Conservation (phyloP, 1,140 invertebrate genomes). For the Sesamia nonagrioides region DNA sequence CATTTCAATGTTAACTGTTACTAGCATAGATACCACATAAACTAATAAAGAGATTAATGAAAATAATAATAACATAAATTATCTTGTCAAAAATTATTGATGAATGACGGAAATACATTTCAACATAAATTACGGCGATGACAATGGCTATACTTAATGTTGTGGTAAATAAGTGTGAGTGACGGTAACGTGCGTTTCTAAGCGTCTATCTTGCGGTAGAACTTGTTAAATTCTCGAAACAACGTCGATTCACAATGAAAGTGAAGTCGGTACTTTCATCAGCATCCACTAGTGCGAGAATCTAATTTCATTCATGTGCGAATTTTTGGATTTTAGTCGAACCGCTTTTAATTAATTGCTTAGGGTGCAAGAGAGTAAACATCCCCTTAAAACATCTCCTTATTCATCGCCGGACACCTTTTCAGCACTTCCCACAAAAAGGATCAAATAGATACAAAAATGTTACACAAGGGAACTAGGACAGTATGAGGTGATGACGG, state of each 20-base stretch:
- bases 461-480: background rate
- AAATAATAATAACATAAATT: too few relatives aligned
- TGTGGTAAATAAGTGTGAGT: background rate
- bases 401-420: too few relatives aligned
- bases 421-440: background rate
- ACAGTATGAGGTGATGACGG: background rate
- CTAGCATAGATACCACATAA: too few relatives aligned
- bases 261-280: slow-evolving; percentile 28
- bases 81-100: slow-evolving; percentile 13
- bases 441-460: background rate
- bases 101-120: slow-evolving; percentile 16
- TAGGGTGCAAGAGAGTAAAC: background rate
- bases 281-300: background rate
- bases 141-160: slow-evolving; percentile 26
- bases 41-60: too few relatives aligned
- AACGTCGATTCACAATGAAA: slow-evolving; percentile 35
- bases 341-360: slow-evolving; percentile 20
- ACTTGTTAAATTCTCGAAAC: slow-evolving; percentile 50
- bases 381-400: background rate
- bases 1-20: too few relatives aligned
- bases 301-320: slow-evolving; percentile 4
- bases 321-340: background rate
- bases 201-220: slow-evolving; percentile 42
- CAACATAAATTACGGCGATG: background rate
- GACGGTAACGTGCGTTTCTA: slow-evolving; percentile 34